Base-by-base conservation (phyloP, 2,888 invertebrate species). In the Nebria salina region DNA sequence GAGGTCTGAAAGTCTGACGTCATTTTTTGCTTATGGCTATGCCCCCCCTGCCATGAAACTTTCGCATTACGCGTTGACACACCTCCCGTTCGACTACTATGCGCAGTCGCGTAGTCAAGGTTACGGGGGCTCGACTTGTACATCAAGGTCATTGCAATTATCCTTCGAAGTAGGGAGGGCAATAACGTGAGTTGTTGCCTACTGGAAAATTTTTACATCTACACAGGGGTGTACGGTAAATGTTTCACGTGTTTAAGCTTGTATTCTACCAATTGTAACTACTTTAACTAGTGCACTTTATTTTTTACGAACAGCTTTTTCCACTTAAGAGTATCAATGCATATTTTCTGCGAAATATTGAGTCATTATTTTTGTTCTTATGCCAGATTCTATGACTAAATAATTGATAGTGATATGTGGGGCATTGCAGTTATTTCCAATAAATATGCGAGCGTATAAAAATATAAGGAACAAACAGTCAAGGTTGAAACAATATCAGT, bases 81-180 rank as follows among this genome's bases (percentile, higher is more conserved):
- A 75, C 79, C 74, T 79, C 43, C 15, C 42, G 34, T 41, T 73
- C 42, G 34, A 26, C 15, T 0, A 15, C 3, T 73, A 26, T 73
- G 43, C 43, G 41, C 43, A 41, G 15, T 41, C 42, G 66, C 79
- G 34, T 20, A 66, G 26, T 43, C 75, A 79, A 79, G 79, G 79
- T 79, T 75, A 79, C 68, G 79, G 79, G 75, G 79, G 79, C 79
- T 79, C 79, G 79, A 79, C 79, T 72, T 42, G 4, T 66, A 15
- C 25, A 2, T 13, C 70, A 70, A 70, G 70, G 70, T 70, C 34
- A 70, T 26, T 7, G 2, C 54, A 8, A 54, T 54, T 54, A 54
- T 54, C 54, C 54, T 54, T 54, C 13, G 54, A 8, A 13, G 54
- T 54, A 54, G 54, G 54, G 54, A 54, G 54, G 54, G 8, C 54